A percentile compares a stretch with the other conserved stretches of the same genome.
Evolutionary conservation across 1,140 invertebrate genomes (phyloP).

Genomic region (Brachystomella parvula): DNA sequence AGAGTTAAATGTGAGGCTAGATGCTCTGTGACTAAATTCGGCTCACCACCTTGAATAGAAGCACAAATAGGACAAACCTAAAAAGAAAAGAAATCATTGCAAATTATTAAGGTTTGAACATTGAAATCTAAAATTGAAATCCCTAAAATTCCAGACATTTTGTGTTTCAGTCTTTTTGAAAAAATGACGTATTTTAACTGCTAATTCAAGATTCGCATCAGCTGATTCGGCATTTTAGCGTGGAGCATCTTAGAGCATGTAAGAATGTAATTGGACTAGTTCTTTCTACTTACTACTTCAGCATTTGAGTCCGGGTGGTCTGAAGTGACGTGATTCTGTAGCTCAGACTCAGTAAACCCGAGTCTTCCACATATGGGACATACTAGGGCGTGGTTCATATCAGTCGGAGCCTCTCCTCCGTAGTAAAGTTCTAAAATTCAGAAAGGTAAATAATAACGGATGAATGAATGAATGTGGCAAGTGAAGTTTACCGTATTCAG

Average conservation of each 20-base stretch:
- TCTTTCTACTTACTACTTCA: slow-evolving; percentile 63
- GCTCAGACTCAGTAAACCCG: slow-evolving; percentile 83
- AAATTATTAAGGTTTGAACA: neutral
- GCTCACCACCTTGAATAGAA: slow-evolving; percentile 86
- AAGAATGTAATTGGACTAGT: slow-evolving; percentile 11
- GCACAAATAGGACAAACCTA: slow-evolving; percentile 93
- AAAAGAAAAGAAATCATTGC: slow-evolving; percentile 13
- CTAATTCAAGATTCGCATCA: too few species aligned
- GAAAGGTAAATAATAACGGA: slow-evolving; percentile 27
- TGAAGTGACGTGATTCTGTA: slow-evolving; percentile 85
- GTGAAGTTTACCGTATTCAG: slow-evolving; percentile 78
- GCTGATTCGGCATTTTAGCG: too few species aligned
- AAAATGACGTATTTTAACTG: too few species aligned
- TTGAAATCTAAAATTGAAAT: neutral
- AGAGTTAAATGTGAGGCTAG: slow-evolving; percentile 90
- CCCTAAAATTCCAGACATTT: neutral
- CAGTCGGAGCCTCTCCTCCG: slow-evolving; percentile 78
- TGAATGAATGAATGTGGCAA: neutral
- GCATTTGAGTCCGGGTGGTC: slow-evolving; percentile 76
- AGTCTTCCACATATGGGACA: slow-evolving; percentile 94
- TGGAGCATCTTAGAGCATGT: too few species aligned
- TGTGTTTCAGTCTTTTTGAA: too few species aligned
- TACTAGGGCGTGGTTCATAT: slow-evolving; percentile 89
- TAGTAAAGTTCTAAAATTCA: slow-evolving; percentile 75
- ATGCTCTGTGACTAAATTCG: slow-evolving; percentile 95